Percentiles rank a stretch among this genome's conserved stretches.
Evolutionary conservation across 1,140 invertebrate genomes (phyloP).

Genomic region (Agrilus planipennis): DNA sequence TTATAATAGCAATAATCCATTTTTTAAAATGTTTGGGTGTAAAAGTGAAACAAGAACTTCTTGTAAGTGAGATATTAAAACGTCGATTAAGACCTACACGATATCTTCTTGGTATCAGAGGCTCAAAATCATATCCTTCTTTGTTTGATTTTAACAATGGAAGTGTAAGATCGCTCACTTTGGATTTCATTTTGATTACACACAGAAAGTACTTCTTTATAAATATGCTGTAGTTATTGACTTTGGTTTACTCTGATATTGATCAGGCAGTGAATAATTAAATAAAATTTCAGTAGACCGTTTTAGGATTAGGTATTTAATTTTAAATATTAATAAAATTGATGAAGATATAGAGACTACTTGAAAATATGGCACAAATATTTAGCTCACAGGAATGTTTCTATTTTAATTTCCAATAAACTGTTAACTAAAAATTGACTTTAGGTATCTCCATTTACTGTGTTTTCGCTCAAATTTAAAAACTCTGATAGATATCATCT

Average conservation of each 20-base stretch:
- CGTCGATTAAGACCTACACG: conserved; percentile 2
- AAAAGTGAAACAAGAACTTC: conserved; percentile 17
- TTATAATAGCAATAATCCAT: conserved; percentile 22
- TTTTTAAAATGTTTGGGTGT: conserved; percentile 22
- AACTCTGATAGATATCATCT: conserved; percentile 7
- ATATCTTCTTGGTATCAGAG: conserved; percentile 10
- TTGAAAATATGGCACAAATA: conserved; percentile 2
- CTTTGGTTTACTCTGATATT: conserved; percentile 9
- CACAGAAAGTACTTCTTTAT: neutral
- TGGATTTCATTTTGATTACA: too few relatives aligned
- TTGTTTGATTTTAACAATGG: conserved; percentile 1
- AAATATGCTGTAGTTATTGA: conserved; percentile 3
- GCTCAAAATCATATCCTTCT: conserved; percentile 6
- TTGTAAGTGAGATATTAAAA: conserved; percentile 8
- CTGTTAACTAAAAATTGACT: conserved; percentile 24
- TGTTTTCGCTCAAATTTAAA: conserved; percentile 29
- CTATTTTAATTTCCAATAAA: conserved; percentile 1
- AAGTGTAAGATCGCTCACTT: conserved; percentile 6
- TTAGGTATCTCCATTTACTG: conserved; percentile 30
- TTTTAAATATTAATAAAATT: neutral
- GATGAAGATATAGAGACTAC: neutral
- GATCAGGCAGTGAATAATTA: conserved; percentile 4
- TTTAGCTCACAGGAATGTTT: conserved; percentile 5
- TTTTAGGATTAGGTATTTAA: conserved; percentile 3
- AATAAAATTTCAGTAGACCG: conserved; percentile 2